A percentile compares a stretch with the other conserved stretches of the same genome.
These are phyloP conservation scores for Idaea straminata DNA, from an alignment of 2,888 invertebrate genomes.

Conservation along the genomic window DNA sequence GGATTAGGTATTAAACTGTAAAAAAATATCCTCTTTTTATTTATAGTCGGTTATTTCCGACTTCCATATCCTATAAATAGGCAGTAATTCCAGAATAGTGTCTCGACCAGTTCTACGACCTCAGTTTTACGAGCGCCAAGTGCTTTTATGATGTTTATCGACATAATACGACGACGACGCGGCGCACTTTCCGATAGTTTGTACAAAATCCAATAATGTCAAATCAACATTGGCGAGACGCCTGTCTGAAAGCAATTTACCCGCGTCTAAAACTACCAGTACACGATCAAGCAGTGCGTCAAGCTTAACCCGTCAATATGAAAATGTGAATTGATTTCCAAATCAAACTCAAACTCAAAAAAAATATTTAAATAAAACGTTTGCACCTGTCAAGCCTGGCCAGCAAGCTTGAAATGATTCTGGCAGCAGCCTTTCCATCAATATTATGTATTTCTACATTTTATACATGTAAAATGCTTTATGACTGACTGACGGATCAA, in stretches of 20 bases:
- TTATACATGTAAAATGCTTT: too few relatives aligned
- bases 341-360: too few relatives aligned
- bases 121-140: neutral
- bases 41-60: neutral
- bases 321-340: too few relatives aligned
- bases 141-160: neutral
- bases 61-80: neutral
- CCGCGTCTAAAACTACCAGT: neutral
- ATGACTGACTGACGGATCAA: too few relatives aligned
- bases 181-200: neutral
- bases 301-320: too few relatives aligned
- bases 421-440: too few relatives aligned
- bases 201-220: neutral
- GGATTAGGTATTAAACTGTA: neutral
- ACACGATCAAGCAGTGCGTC: neutral
- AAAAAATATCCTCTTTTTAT: neutral
- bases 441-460: too few relatives aligned
- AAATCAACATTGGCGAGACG: neutral
- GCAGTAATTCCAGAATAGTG: neutral
- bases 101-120: neutral
- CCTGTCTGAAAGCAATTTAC: neutral
- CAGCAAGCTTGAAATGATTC: too few relatives aligned
- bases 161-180: neutral
- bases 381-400: too few relatives aligned
- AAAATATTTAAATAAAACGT: too few relatives aligned